Conservation (phyloP, 2,888 invertebrate species). For the Agrilus mali region DNA sequence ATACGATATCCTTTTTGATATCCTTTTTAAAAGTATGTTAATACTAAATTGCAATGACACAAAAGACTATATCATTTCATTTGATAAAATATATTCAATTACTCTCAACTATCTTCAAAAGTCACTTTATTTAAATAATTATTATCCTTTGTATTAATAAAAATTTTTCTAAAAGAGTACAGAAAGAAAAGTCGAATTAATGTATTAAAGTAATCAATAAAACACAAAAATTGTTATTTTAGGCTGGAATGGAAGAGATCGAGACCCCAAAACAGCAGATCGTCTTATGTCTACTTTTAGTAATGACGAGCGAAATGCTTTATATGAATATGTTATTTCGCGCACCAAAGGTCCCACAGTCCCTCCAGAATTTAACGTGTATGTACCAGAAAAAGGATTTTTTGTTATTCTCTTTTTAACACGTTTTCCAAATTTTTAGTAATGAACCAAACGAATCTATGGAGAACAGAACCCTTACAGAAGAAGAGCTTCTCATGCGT, state of each 20-base stretch:
- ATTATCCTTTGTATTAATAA: neutral
- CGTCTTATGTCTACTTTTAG: slow-evolving; percentile 35
- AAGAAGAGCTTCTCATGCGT: slow-evolving; percentile 38
- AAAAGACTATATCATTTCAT: too few species aligned
- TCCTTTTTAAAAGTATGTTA: slow-evolving; percentile 16
- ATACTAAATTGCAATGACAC: too few species aligned
- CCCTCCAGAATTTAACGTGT: slow-evolving; percentile 30
- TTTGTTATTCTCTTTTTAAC: neutral
- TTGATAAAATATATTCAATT: neutral
- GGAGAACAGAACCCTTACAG: slow-evolving; percentile 28
- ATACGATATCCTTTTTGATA: slow-evolving; percentile 23
- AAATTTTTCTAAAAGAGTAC: neutral
- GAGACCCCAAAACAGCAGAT: slow-evolving; percentile 30
- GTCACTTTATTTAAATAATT: neutral
- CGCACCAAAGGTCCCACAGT: slow-evolving; percentile 23
- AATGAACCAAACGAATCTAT: slow-evolving; percentile 14
- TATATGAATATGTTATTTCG: slow-evolving; percentile 40
- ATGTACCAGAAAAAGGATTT: slow-evolving; percentile 14
- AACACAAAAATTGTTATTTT: slow-evolving; percentile 5
- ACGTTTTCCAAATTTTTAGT: slow-evolving; percentile 4
- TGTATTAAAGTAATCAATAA: neutral
- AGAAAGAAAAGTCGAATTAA: neutral
- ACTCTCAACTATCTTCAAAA: neutral
- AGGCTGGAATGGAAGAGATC: slow-evolving; percentile 31
- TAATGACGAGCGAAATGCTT: slow-evolving; percentile 41